Conservation (phyloP, 2,888 invertebrate genomes). For the Pseudococcus longispinus region DNA sequence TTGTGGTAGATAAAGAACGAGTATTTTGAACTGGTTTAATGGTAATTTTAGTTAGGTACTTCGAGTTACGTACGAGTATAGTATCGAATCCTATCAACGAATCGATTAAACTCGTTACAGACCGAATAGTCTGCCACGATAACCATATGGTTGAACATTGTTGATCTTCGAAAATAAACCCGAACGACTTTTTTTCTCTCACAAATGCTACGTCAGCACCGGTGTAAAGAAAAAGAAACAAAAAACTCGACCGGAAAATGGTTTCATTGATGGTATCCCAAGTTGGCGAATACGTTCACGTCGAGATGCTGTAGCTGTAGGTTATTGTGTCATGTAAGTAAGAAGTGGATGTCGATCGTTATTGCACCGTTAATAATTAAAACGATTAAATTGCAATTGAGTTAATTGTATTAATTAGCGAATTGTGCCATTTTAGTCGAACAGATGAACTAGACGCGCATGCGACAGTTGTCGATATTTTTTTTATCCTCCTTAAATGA, state of each 20-base stretch:
- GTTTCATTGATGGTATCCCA: background rate
- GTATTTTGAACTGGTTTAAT: constrained; percentile 12
- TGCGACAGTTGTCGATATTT: constrained; percentile 14
- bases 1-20: background rate
- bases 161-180: background rate
- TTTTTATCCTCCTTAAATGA: background rate
- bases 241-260: constrained; percentile 9
- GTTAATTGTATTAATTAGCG: constrained; percentile 46
- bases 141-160: background rate
- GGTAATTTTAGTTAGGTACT: background rate
- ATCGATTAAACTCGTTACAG: background rate
- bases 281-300: background rate
- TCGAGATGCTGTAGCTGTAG: constrained; percentile 40
- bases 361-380: constrained; percentile 43
- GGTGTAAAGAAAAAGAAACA: background rate
- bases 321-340: constrained; percentile 41
- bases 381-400: constrained; percentile 43
- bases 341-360: constrained; percentile 39
- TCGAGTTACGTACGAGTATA: background rate
- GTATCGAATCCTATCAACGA: background rate
- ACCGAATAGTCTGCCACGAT: background rate
- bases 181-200: background rate
- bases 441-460: constrained; percentile 25
- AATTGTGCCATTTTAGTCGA: constrained; percentile 42
- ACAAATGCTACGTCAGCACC: background rate